Evolutionary conservation across 37 sponge, comb jelly and placozoan species (phyloP).

Genomic region (Hormiphora californensis): DNA sequence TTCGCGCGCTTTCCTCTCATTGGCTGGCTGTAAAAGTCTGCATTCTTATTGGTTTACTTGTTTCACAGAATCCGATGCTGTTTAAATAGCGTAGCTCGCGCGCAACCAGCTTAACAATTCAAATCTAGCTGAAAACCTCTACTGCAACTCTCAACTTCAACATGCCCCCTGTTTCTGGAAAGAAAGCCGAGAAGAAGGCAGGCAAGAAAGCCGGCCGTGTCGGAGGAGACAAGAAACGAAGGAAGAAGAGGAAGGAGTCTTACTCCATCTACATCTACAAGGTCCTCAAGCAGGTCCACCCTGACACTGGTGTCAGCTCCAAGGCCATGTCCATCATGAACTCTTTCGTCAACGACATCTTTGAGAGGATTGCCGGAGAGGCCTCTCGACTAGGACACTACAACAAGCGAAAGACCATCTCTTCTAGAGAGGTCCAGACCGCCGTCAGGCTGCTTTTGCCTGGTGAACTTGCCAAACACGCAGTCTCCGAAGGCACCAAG

Average conservation of each 20-base stretch:
- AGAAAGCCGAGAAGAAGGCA: conserved; percentile 58
- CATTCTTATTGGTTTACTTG: too few species aligned
- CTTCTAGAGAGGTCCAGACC: conserved; percentile 89
- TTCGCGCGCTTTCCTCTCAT: too few species aligned
- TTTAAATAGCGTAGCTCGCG: too few species aligned
- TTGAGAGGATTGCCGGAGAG: conserved; percentile 85
- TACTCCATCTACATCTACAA: conserved; percentile 98
- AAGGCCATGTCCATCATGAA: conserved; percentile 98
- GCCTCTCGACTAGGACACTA: conserved; percentile 88
- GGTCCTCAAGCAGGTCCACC: conserved; percentile 95
- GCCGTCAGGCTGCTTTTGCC: conserved; percentile 90
- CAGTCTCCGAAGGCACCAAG: conserved; percentile 90
- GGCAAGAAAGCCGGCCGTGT: conserved; percentile 62
- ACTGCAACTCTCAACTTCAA: too few species aligned
- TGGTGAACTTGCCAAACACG: conserved; percentile 93
- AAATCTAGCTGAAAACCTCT: too few species aligned
- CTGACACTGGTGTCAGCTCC: conserved; percentile 92
- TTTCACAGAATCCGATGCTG: too few species aligned
- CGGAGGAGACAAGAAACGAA: conserved; percentile 57
- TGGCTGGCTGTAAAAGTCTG: too few species aligned
- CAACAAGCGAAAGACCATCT: conserved; percentile 90
- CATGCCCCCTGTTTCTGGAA: conserved; percentile 33
- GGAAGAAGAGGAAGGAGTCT: conserved; percentile 70
- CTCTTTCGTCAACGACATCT: conserved; percentile 94
- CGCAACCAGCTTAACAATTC: too few species aligned